A percentile compares a stretch with the other conserved stretches of the same genome.
Evolutionary conservation across 2,888 invertebrate genomes (phyloP).

Genomic region (Epinotia brunnichana): DNA sequence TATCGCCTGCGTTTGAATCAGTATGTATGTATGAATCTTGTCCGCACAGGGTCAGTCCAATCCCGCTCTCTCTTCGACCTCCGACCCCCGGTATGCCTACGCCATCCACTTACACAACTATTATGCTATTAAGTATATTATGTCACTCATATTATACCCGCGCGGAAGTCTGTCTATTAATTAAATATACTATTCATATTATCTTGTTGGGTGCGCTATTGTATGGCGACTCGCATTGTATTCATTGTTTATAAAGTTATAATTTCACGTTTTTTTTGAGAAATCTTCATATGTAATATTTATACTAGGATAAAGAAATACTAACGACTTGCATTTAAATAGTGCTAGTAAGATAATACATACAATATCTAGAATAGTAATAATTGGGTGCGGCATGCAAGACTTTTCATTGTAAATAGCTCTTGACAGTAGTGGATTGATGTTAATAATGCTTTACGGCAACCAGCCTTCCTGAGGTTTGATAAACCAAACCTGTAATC

Average conservation of each 20-base stretch:
- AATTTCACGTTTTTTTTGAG: no score
- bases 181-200: conserved; percentile 21
- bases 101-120: conserved; percentile 49
- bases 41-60: conserved; percentile 47
- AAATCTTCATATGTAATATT: no score
- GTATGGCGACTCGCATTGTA: not conserved
- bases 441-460: conserved; percentile 51
- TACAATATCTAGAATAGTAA: conserved; percentile 49
- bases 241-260: not conserved
- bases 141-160: conserved; percentile 44
- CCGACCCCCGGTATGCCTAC: conserved; percentile 57
- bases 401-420: conserved; percentile 45
- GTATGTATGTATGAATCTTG: conserved; percentile 20
- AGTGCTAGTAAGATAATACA: not conserved
- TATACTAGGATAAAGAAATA: not conserved
- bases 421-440: conserved; percentile 47
- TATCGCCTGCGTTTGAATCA: conserved; percentile 2
- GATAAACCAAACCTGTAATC: conserved; percentile 26
- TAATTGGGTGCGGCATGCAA: conserved; percentile 50
- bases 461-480: conserved; percentile 42
- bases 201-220: conserved; percentile 17
- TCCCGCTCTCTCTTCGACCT: conserved; percentile 69
- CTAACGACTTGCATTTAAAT: not conserved
- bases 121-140: conserved; percentile 47
- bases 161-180: conserved; percentile 41